Evolutionary conservation across 2,888 invertebrate species (phyloP), one percentile per base, ranked within the genome.

Genomic region (Melanostoma mellinum): DNA sequence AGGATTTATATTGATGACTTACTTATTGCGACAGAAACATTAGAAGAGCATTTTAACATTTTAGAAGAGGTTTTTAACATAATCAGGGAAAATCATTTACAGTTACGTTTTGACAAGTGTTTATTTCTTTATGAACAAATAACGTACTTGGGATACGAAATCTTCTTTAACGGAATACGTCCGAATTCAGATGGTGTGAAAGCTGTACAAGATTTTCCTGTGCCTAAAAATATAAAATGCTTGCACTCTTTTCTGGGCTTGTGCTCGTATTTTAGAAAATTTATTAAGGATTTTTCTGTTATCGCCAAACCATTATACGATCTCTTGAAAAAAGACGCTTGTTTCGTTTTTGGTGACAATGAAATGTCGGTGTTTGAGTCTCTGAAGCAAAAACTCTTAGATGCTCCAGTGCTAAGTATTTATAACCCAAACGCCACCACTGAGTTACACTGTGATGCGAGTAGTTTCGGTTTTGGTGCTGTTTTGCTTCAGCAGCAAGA

Each of bases 351-450:
- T 61, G 48, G 48, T 8, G 61, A 20, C 50, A 20, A 52, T 3
- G 40, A 72, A 46, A 5, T 33, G 9, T 6, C 3, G 20, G 48
- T 10, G 6, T 50, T 50, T 20, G 20, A 50, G 6, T 6, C 6
- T 6, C 48, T 50, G 6, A 20, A 50, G 48, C 10, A 30, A 48
- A 38, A n/a, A 10, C 35, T 72, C 4, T 9, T n/a, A 10, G 8
- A 8, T 35, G 36, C 50, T 10, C 72, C 85, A 32, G 75, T 89
- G 10, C 74, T 90, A 10, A 85, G 86, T 4, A 63, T 89, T 3
- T 90, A 60, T 80, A 67, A 74, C 6, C 87, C 87, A 5, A 30
- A 52, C 32, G 10, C 20, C 20, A 20, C 20, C 20, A 20, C 38
- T 42, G 87, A 86, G 56, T 68, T 20, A 20, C 20, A 20, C 20